phyloP scores from a whole-genome alignment of 2,113 vertebrate genomes.

The Hippocampus abdominalis region DNA sequence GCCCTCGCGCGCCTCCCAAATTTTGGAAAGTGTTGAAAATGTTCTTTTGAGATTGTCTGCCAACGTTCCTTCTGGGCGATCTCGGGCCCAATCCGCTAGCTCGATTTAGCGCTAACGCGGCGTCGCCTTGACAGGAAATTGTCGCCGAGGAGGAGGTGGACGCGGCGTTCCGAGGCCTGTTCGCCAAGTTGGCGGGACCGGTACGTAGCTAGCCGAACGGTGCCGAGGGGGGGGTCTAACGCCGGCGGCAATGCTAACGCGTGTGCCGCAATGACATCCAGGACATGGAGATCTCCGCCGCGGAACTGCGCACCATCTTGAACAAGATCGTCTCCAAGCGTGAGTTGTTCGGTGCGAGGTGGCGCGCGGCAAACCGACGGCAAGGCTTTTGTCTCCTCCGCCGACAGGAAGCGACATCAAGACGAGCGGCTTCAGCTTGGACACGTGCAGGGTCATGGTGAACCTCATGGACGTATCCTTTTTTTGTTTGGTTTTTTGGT shows the following conservation, averaged over 20 bases:
- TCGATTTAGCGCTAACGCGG: rapidly evolving
- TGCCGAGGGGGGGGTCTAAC: neutral
- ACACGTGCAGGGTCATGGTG: conserved; percentile 83
- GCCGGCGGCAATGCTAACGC: neutral
- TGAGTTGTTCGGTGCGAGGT: conserved; percentile 49
- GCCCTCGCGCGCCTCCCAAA: no score
- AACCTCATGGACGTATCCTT: conserved; percentile 93
- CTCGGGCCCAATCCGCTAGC: no score
- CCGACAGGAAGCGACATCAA: conserved; percentile 81
- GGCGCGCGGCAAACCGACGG: no score
- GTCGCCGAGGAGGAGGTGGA: conserved; percentile 68
- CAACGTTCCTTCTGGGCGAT: no score
- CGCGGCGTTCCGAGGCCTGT: conserved; percentile 72
- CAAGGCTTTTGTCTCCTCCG: neutral
- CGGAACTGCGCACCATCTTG: conserved; percentile 75
- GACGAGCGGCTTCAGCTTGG: conserved; percentile 81
- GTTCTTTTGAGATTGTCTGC: no score
- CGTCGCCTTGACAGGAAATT: conserved; percentile 60
- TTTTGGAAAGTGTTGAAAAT: no score
- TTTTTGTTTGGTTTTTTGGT: no score
- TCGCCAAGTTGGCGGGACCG: conserved; percentile 75
- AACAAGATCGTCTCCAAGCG: conserved; percentile 78
- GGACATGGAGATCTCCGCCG: conserved; percentile 80
- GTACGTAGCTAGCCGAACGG: conserved; percentile 61
- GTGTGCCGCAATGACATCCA: conserved; percentile 32